Evolutionary conservation across 2,888 invertebrate species (phyloP).

Genomic region (Pelosia muscerda): DNA sequence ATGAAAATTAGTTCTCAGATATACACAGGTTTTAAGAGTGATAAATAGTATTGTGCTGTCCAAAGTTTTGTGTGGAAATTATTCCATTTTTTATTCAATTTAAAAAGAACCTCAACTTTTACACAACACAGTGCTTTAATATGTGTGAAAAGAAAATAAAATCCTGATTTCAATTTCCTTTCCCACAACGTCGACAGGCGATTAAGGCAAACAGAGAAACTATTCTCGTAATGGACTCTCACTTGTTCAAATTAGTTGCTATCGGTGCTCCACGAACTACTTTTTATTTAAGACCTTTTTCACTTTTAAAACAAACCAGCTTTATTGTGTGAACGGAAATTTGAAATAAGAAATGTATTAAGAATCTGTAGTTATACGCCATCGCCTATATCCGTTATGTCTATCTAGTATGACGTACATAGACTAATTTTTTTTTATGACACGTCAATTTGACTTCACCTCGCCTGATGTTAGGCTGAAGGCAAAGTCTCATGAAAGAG

Average conservation of each 20-base stretch:
- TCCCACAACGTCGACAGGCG: slow-evolving; percentile 2
- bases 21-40: background rate
- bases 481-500: too few relatives aligned
- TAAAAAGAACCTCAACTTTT: too few relatives aligned
- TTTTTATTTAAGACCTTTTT: background rate
- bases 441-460: too few relatives aligned
- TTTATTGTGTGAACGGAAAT: background rate
- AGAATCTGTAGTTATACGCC: too few relatives aligned
- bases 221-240: slow-evolving; percentile 10
- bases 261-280: background rate
- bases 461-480: too few relatives aligned
- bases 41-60: background rate
- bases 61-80: background rate
- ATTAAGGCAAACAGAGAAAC: slow-evolving; percentile 7
- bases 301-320: background rate
- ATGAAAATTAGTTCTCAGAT: background rate
- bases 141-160: background rate
- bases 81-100: background rate
- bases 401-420: too few relatives aligned
- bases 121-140: background rate
- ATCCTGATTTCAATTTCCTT: background rate
- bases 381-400: too few relatives aligned
- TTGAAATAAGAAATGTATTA: too few relatives aligned
- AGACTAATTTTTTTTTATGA: too few relatives aligned
- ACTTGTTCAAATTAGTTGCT: background rate